phyloP scores from a whole-genome alignment of 2,113 vertebrate genomes.

The Noctilio leporinus region DNA sequence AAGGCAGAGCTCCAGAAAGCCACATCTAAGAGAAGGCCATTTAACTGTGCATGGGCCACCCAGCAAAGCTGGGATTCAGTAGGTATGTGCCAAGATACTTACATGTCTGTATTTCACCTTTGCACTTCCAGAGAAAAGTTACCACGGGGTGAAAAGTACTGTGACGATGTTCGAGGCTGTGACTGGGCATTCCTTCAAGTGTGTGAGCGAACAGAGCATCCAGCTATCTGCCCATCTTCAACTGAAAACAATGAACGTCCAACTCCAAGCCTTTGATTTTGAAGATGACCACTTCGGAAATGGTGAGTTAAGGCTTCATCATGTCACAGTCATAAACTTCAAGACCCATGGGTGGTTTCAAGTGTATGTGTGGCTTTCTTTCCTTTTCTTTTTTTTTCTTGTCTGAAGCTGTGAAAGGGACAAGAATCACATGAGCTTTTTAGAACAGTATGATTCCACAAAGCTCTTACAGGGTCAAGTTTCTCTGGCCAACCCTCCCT shows the following conservation, averaged over 20 bases:
- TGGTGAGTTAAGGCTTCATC: conserved; percentile 75
- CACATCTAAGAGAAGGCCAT: neutral
- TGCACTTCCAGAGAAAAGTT: conserved; percentile 49
- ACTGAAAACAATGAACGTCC: conserved; percentile 79
- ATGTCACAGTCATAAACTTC: neutral
- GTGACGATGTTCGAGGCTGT: conserved; percentile 80
- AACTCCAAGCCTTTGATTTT: conserved; percentile 88
- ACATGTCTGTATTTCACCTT: neutral
- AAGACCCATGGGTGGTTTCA: neutral
- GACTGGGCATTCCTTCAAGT: conserved; percentile 82
- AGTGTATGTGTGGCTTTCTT: neutral
- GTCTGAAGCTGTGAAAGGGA: neutral
- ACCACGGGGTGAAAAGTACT: conserved; percentile 39
- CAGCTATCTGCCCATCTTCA: conserved; percentile 73
- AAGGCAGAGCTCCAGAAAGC: neutral
- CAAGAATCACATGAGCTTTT: neutral
- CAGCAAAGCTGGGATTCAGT: neutral
- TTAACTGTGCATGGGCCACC: accelerated
- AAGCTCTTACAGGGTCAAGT: neutral
- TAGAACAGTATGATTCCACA: neutral
- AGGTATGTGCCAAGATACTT: neutral
- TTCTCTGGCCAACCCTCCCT: neutral
- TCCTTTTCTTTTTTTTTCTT: neutral
- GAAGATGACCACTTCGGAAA: conserved; percentile 76
- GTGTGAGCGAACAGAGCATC: conserved; percentile 79